Conservation (phyloP, 2,888 invertebrate genomes). For the Amphipyra tragopoginis region DNA sequence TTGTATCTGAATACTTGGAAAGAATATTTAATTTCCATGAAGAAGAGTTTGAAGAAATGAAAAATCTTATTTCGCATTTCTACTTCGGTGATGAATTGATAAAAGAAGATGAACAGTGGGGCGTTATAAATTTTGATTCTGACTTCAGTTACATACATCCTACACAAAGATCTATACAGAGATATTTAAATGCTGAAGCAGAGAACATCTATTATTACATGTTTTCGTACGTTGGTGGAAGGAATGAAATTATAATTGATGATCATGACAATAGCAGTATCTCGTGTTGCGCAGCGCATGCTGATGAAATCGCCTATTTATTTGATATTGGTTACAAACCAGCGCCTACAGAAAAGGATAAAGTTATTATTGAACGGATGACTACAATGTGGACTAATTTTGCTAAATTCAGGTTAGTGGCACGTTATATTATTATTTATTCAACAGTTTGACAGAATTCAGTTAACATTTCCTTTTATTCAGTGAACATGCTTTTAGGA, state of each 20-base stretch:
- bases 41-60: conserved; percentile 56
- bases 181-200: conserved; percentile 62
- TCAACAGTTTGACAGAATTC: no score
- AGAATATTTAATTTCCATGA: conserved; percentile 54
- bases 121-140: conserved; percentile 68
- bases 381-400: conserved; percentile 82
- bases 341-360: conserved; percentile 62
- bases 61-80: conserved; percentile 61
- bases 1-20: conserved; percentile 52
- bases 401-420: conserved; percentile 73
- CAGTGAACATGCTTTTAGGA: no score
- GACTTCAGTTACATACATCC: conserved; percentile 72
- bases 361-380: conserved; percentile 70
- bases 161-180: conserved; percentile 64
- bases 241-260: conserved; percentile 49
- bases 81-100: conserved; percentile 71
- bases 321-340: conserved; percentile 59
- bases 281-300: conserved; percentile 64
- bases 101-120: conserved; percentile 46
- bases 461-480: no score
- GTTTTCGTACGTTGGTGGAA: conserved; percentile 64
- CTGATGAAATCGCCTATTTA: conserved; percentile 74
- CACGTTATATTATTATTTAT: neutral
- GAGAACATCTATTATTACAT: conserved; percentile 70
- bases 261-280: neutral